Evolutionary conservation across 2,797 vertebrate genomes (phyloP).

Genomic region (Ambastaia sidthimunki): DNA sequence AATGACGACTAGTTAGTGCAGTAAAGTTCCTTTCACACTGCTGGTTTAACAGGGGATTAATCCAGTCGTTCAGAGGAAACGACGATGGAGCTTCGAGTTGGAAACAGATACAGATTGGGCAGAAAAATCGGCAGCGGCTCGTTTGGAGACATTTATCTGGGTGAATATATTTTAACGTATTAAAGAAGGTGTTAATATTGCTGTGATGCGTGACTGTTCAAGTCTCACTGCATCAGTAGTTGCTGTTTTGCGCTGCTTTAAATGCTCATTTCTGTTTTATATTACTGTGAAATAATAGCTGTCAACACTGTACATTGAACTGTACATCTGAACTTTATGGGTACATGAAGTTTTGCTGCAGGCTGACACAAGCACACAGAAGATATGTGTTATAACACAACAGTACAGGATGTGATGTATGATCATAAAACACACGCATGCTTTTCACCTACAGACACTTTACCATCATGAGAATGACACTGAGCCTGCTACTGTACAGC

Average conservation of each 20-base stretch:
- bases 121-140: constrained; percentile 94
- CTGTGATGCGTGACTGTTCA: too few species aligned
- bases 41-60: too few species aligned
- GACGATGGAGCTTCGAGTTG: constrained; percentile 91
- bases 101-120: constrained; percentile 89
- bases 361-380: neutral
- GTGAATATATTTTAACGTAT: constrained; percentile 83
- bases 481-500: too few species aligned
- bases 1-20: too few species aligned
- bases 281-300: neutral
- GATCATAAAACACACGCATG: neutral
- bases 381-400: neutral
- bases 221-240: too few species aligned
- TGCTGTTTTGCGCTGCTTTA: too few species aligned
- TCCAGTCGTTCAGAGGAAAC: too few species aligned
- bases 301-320: neutral
- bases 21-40: too few species aligned
- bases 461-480: too few species aligned
- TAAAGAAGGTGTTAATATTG: too few species aligned
- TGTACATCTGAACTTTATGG: neutral
- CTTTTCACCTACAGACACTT: too few species aligned
- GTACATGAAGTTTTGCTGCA: neutral
- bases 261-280: neutral
- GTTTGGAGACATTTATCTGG: constrained; percentile 93
- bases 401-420: neutral